Evolutionary conservation across 2,888 invertebrate genomes (phyloP).

Genomic region (Tinea semifulvella): DNA sequence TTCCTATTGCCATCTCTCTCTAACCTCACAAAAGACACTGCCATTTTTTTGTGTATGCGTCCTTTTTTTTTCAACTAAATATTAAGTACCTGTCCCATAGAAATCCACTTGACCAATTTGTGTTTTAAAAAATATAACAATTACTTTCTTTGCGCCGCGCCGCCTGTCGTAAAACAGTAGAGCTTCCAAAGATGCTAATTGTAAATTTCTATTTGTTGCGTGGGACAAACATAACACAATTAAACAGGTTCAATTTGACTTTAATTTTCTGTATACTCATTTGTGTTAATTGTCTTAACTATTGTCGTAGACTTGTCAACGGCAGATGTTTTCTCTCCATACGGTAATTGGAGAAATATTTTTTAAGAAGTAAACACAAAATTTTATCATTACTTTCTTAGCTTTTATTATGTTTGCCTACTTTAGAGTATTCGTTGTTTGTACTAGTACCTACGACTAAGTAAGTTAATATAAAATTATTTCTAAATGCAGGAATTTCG

Average conservation of each 20-base stretch:
- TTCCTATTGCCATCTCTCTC: background rate
- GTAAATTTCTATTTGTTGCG: background rate
- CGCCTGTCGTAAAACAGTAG: constrained; percentile 7
- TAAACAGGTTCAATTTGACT: background rate
- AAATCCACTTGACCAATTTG: constrained; percentile 12
- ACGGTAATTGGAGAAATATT: constrained; percentile 7
- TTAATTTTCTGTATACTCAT: constrained; percentile 6
- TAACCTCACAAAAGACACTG: constrained; percentile 1
- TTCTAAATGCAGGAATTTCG: too few species aligned
- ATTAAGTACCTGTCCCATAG: background rate
- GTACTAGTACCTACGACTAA: too few species aligned
- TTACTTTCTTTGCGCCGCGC: background rate
- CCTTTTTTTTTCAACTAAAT: background rate
- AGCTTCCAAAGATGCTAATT: background rate
- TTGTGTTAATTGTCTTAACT: constrained; percentile 9
- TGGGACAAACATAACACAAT: background rate
- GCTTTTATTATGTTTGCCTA: too few species aligned
- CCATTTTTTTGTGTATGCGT: background rate
- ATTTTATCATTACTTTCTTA: too few species aligned
- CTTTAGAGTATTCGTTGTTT: too few species aligned
- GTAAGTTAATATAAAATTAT: too few species aligned
- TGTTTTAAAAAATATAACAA: constrained; percentile 3
- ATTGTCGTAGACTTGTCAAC: constrained; percentile 55
- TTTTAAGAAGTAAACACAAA: too few species aligned
- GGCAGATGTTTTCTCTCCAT: constrained; percentile 43